These are phyloP conservation scores for Agonum fuliginosum DNA, from an alignment of 2,888 invertebrate species.

Conservation along the genomic window DNA sequence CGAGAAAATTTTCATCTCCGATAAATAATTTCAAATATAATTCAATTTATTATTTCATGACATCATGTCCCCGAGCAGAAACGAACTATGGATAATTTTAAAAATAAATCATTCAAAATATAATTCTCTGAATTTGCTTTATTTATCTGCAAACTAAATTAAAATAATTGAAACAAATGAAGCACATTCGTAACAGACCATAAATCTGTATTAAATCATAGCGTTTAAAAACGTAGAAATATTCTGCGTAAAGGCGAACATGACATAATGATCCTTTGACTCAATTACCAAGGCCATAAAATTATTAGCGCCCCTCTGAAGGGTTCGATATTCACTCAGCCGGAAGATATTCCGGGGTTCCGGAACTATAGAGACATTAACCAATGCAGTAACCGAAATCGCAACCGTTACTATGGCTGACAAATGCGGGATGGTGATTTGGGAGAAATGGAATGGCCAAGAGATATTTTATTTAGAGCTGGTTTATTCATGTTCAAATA, in stretches of 20 bases:
- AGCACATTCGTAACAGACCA: conserved; percentile 28
- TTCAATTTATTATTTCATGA: no score
- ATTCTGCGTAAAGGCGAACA: conserved; percentile 3
- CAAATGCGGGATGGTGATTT: not conserved
- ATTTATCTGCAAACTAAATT: not conserved
- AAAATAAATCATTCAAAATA: no score
- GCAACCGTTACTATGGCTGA: not conserved
- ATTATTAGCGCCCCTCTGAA: conserved; percentile 48
- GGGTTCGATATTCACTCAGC: conserved; percentile 37
- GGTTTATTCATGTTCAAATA: no score
- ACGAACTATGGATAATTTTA: no score
- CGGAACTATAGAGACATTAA: conserved; percentile 33
- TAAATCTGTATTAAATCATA: conserved; percentile 42
- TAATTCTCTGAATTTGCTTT: no score
- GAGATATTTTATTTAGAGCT: no score
- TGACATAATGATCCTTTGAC: conserved; percentile 56
- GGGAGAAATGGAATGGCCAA: no score
- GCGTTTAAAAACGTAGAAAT: conserved; percentile 32
- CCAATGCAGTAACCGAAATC: not conserved
- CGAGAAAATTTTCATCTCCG: no score
- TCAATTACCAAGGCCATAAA: conserved; percentile 56
- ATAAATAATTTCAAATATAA: no score
- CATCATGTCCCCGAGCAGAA: no score
- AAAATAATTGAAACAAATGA: conserved; percentile 46
- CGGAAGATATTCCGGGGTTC: conserved; percentile 35